Evolutionary conservation across 2,888 invertebrate species (phyloP), one percentile per base, ranked within the genome.

Genomic region (Phortica okadai): DNA sequence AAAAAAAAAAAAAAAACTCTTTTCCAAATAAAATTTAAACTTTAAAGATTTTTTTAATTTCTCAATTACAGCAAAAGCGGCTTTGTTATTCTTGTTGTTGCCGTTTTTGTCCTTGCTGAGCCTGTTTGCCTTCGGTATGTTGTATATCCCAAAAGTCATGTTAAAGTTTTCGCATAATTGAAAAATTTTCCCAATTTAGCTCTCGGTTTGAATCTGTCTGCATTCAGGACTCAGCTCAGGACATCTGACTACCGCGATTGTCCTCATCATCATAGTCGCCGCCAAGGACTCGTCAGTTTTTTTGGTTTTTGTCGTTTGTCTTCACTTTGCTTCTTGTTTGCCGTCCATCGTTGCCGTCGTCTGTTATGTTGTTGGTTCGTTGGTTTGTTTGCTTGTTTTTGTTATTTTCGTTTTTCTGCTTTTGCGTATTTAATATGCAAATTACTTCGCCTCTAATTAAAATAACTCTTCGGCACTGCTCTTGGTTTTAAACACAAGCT

Each of bases 401-500:
- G 16, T 25, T 62, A 3, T 4, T 62, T 56, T 16, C 56, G 14
- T 56, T 8, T 56, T 56, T 14, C 42, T 58, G 21, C 74, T 75
- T 73, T 69, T 74, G 64, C 77, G 58, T 77, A 80, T 77, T 86
- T 82, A 87, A 81, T 84, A 86, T 88, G 88, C 85, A 86, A 86
- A 86, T 88, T 88, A 85, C 82, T 85, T 83, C 81, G 86, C 81
- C 84, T 86, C 88, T 86, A 86, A 86, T 86, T 86, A 88, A 88
- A 88, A 86, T 85, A 88, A 84, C 82, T 83, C 79, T 78, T 33
- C 33, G 33, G 33, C 33, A 33, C 33, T 33, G 85, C 84, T 33
- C 85, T 85, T 87, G 80, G 79, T 76, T 77, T 79, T 77, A 21
- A 45, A 25, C 67, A 50, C 56, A 56, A 33, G 4, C 33, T 33